Base-by-base conservation (phyloP, 2,797 vertebrate species). In the Hirundo rustica region DNA sequence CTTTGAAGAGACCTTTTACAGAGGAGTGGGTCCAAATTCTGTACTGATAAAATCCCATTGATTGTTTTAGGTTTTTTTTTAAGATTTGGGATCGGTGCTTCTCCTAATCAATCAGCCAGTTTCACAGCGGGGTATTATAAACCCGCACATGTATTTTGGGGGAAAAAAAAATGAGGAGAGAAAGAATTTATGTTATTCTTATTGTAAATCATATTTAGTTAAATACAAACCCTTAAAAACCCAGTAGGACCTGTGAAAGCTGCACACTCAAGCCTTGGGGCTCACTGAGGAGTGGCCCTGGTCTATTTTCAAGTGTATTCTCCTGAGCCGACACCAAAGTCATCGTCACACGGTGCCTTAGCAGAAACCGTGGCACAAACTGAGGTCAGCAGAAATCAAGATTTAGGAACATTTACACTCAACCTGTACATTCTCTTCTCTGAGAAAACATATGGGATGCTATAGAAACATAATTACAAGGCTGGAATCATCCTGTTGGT, bases 271-370 rank as follows among this genome's bases (percentile, higher is more conserved):
- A 61, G 48, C 57, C 65, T 89, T 53, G 34, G 40, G 57, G 47
- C 47, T 90, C 58, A 38, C 48, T 48, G n/a, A 68, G 62, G 73
- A 75, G 51, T 19, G 27, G 32, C n/a, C 36, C 70, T 88, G 66
- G 44, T 88, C 7, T 42, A 15, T 71, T 78, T 75, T 66, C 19
- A 84, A 45, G 50, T 44, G 40, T 38, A 2, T 68, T 42, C 29
- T 71, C 65, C 82, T 82, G 42, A 94, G 58, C 13, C 55, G 64
- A 44, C 70, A 83, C 0, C 6, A 27, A 77, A 94, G 44, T 16
- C 34, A 53, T 2, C 0, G 0, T 19, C 29, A n/a, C 54, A 42
- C 8, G 0, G 26, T 45, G 57, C 36, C 64, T 51, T 44, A 36
- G 66, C 0, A 1, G 47, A 85, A 82, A 75, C 26, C 50, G 15